Evolutionary conservation across 2,888 invertebrate genomes (phyloP), one percentile per base, ranked within the genome.

Genomic region (Stenchaetothrips biformis): DNA sequence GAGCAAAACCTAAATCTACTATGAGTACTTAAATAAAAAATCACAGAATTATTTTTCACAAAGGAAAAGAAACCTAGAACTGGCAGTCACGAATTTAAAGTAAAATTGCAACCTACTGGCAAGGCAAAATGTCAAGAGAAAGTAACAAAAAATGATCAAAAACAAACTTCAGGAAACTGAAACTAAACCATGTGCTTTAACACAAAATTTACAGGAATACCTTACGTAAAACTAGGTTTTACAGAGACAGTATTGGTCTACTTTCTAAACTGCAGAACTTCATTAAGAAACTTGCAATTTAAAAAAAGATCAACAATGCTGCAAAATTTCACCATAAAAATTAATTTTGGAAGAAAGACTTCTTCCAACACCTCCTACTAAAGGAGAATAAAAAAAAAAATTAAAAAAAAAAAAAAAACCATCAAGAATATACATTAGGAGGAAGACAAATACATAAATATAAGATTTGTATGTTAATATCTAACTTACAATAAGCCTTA

Each of bases 401-500:
- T n/a, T n/a, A n/a, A 25, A 11, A 74, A 11, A 74, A 21, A 74
- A 25, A 74, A 25, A 74, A 21, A 74, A 21, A 74, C 25, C 67
- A 74, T 74, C 67, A 74, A 74, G 67, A 74, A 74, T 74, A 74
- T 25, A 74, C 67, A 74, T 74, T 74, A 21, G 25, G 67, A 74
- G 67, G 67, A 74, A 74, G 67, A 74, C 67, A 74, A 74, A 74
- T 74, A 74, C 67, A 74, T 74, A 74, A 74, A 74, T 74, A 74
- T 74, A 74, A 21, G 67, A 74, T 25, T 74, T 74, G 11, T 74
- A 74, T 21, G 67, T 25, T 74, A 21, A 74, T 21, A 74, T 74
- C 21, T 74, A 74, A 25, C 67, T 74, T 74, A 74, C 25, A 74
- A 74, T 74, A 74, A 74, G 21, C 11, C 25, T n/a, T 25, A 74